phyloP scores from a whole-genome alignment of 2,113 vertebrate genomes.

The Cyanoderma ruficeps region DNA sequence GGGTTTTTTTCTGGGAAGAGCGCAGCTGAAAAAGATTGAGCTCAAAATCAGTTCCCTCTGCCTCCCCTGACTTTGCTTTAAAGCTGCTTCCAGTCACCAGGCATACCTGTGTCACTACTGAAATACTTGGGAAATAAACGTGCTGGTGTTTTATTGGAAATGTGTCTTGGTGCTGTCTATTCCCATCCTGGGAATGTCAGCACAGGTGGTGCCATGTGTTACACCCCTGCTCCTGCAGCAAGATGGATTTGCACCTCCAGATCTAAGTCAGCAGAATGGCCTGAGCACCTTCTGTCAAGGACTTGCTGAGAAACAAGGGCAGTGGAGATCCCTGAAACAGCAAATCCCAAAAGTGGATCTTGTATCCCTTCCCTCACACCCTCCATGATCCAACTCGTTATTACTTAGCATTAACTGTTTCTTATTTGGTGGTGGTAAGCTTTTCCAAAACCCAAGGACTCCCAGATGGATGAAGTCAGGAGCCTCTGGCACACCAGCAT shows the following conservation, averaged over 20 bases:
- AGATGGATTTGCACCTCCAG: neutral
- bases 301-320: neutral
- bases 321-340: neutral
- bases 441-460: neutral
- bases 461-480: neutral
- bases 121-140: neutral
- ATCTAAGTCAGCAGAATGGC: fast-evolving
- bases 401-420: neutral
- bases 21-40: conserved; percentile 38
- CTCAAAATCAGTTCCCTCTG: neutral
- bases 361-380: neutral
- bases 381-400: neutral
- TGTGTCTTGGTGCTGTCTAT: neutral
- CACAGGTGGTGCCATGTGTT: neutral
- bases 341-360: neutral
- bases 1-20: conserved; percentile 66
- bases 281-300: neutral
- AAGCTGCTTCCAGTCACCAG: neutral
- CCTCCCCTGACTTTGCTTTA: neutral
- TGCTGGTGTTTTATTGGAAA: neutral
- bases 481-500: neutral
- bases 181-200: neutral
- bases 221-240: neutral
- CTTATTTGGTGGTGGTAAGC: neutral
- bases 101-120: fast-evolving